Evolutionary conservation across 2,888 invertebrate species (phyloP).

Genomic region (Agonopterix arenella): DNA sequence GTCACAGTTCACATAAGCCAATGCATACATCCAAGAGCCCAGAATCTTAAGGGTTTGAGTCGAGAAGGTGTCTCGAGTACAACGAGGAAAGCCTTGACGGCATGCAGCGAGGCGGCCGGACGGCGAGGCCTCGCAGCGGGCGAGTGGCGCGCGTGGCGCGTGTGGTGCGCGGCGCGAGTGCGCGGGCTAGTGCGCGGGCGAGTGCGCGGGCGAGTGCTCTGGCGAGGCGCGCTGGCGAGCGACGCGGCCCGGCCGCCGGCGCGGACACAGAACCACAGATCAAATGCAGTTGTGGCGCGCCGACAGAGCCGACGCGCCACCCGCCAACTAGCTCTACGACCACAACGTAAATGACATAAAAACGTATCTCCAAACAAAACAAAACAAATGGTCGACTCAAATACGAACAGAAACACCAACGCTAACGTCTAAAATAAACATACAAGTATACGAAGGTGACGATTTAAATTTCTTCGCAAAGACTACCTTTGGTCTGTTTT

Average conservation of each 20-base stretch:
- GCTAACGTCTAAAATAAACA: constrained; percentile 75
- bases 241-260: constrained; percentile 45
- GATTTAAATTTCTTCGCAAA: constrained; percentile 76
- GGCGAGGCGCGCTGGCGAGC: constrained; percentile 16
- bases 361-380: constrained; percentile 49
- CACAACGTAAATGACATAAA: constrained; percentile 70
- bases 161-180: constrained; percentile 20
- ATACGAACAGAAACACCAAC: constrained; percentile 73
- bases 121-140: constrained; percentile 29
- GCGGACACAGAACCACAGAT: constrained; percentile 75
- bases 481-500: constrained; percentile 85
- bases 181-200: too few relatives aligned
- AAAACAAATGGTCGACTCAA: constrained; percentile 69
- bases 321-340: constrained; percentile 71
- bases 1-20: constrained; percentile 77
- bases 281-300: constrained; percentile 73
- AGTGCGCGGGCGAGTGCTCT: too few relatives aligned
- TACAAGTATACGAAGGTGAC: constrained; percentile 77
- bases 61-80: constrained; percentile 65
- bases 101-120: constrained; percentile 69
- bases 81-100: constrained; percentile 73
- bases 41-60: constrained; percentile 76
- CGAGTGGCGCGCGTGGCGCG: constrained; percentile 13
- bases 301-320: constrained; percentile 57
- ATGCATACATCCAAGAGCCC: constrained; percentile 77